Evolutionary conservation across 2,888 invertebrate species (phyloP).

Genomic region (Pristionchus exspectatus): DNA sequence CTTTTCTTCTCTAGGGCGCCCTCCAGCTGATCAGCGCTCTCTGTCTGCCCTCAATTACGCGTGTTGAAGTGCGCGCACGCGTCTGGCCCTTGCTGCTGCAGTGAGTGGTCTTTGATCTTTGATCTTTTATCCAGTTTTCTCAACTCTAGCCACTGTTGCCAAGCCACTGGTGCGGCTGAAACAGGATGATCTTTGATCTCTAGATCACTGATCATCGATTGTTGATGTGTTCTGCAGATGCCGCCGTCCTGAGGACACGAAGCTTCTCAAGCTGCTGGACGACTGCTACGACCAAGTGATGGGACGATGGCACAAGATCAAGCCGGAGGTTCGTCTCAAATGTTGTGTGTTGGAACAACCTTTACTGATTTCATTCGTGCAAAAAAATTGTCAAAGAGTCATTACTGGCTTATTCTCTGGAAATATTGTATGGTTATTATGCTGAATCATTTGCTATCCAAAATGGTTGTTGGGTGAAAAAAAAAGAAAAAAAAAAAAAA

Average conservation of each 20-base stretch:
- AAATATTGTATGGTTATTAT: too few relatives aligned
- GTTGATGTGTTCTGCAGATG: neutral
- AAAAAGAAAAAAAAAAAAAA: too few relatives aligned
- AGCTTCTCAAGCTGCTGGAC: conserved; percentile 36
- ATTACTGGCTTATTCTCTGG: too few relatives aligned
- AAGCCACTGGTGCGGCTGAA: too few relatives aligned
- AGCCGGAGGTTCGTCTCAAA: conserved; percentile 34
- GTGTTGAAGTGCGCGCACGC: conserved; percentile 3
- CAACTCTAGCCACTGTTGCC: too few relatives aligned
- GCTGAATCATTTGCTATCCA: too few relatives aligned
- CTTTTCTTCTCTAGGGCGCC: too few relatives aligned
- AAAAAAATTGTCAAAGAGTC: too few relatives aligned
- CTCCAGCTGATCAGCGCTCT: conserved; percentile 41
- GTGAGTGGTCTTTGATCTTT: conserved; percentile 28
- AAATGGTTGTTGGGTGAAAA: too few relatives aligned
- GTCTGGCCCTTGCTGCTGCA: conserved; percentile 46
- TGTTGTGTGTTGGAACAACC: too few relatives aligned
- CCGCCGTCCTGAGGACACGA: conserved; percentile 34
- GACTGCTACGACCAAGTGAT: conserved; percentile 42
- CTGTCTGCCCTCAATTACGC: conserved; percentile 15
- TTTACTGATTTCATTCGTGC: too few relatives aligned
- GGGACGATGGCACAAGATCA: conserved; percentile 7
- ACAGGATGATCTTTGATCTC: conserved; percentile 30
- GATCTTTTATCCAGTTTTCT: neutral
- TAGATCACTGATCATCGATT: conserved; percentile 7